These are phyloP conservation scores for Rhaphigaster nebulosa DNA, from an alignment of 2,888 invertebrate genomes.

Conservation along the genomic window DNA sequence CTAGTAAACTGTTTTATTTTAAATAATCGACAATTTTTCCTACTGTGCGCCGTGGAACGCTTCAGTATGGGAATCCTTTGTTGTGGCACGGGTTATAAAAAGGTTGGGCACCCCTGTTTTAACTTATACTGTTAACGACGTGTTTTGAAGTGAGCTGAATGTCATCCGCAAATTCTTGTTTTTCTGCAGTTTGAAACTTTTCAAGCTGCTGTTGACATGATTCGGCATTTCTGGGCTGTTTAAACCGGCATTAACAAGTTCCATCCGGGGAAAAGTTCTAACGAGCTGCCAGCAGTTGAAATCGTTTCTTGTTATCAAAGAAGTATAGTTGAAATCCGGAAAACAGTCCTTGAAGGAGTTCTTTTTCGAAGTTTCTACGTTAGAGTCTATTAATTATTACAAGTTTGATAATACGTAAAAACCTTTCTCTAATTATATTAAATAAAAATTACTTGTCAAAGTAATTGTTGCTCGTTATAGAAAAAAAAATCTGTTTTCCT, in stretches of 20 bases:
- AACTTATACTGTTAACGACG: background rate
- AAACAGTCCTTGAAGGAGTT: background rate
- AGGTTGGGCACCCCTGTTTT: too few species aligned
- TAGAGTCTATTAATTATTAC: background rate
- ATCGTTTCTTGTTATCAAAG: background rate
- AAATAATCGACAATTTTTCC: too few species aligned
- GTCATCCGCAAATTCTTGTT: background rate
- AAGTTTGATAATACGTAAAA: background rate
- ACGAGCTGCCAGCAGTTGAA: background rate
- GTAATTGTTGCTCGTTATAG: too few species aligned
- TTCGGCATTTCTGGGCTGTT: background rate
- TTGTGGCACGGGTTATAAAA: too few species aligned
- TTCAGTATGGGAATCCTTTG: too few species aligned
- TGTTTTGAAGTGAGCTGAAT: background rate
- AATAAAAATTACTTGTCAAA: too few species aligned
- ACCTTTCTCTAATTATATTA: background rate
- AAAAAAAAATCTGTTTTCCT: too few species aligned
- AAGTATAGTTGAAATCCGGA: background rate
- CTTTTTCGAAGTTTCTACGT: background rate
- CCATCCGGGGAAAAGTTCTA: background rate
- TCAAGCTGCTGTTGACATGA: background rate
- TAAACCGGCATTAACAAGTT: background rate
- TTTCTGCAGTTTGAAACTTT: background rate
- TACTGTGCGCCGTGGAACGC: too few species aligned
- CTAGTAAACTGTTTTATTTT: too few species aligned